Base-by-base conservation (phyloP, 2,113 vertebrate genomes). In the Lanius collurio region DNA sequence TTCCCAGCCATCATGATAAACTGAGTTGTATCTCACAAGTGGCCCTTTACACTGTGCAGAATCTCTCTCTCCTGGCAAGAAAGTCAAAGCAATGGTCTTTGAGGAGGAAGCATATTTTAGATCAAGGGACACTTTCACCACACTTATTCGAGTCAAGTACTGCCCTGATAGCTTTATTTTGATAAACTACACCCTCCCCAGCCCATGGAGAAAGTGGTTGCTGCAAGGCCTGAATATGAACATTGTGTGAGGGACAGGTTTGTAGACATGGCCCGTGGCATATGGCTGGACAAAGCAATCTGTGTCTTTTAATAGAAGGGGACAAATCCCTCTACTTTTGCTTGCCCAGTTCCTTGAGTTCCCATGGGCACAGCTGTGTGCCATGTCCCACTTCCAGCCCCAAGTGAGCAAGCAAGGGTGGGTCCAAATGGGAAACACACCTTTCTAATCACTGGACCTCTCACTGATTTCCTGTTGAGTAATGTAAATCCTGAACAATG, bases 391-490 rank as follows among this genome's bases (percentile, higher is more conserved):
- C 62, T 83, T 90, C 39, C 79, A 93, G 78, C 49, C 65, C 60
- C 3, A 2, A 83, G 37, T 24, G 10, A 96, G 65, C 16, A 18
- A 84, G 70, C 70, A 62, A 74, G 95, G 93, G 94, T 91, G 92
- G 70, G 31, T 70, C 70, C 3, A 16, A 49, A 59, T 84, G 94
- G 93, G 81, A 95, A 96, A 87, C 70, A 76, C 91, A 96, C 94
- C 96, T 96, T 96, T 94, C 89, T 95, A 96, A 93, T 94, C 81
- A 2, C 70, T 89, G 71, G 78, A 94, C 87, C 78, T 96, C 95
- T 94, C 89, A 63, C 77, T 77, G 91, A 52, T 95, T 96, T 97
- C 96, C 96, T 80, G 83, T 82, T 96, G 96, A 94, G 95, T 96
- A 93, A 96, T 95, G 78, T 93, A 83, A 94, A 91, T 87, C 83